A percentile compares a stretch with the other conserved stretches of the same genome.
These are phyloP conservation scores for Atopsyche davidsoni DNA, from an alignment of 1,140 invertebrate genomes.

Conservation along the genomic window DNA sequence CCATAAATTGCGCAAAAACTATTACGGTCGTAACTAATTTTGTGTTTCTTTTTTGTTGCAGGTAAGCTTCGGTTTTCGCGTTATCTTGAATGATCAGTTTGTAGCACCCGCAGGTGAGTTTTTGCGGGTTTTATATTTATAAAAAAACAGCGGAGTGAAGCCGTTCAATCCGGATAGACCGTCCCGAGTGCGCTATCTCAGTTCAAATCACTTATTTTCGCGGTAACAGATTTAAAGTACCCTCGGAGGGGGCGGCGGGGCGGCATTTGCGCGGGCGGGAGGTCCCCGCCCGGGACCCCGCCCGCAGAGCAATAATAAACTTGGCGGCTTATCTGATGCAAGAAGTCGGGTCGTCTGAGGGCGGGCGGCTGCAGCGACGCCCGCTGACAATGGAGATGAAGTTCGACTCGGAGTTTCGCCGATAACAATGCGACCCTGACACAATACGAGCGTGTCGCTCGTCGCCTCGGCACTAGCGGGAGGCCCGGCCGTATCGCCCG, in stretches of 20 bases:
- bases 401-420: background rate
- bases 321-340: constrained; percentile 26
- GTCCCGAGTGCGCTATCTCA: too few relatives aligned
- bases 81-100: too few relatives aligned
- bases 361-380: constrained; percentile 11
- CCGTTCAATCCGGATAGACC: too few relatives aligned
- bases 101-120: too few relatives aligned
- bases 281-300: too few relatives aligned
- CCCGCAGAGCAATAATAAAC: constrained; percentile 26
- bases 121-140: too few relatives aligned
- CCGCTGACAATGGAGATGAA: constrained; percentile 12
- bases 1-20: background rate
- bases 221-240: too few relatives aligned
- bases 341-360: constrained; percentile 20
- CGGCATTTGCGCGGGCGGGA: too few relatives aligned
- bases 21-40: too few relatives aligned
- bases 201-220: too few relatives aligned
- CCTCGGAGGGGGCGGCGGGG: too few relatives aligned
- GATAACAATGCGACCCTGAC: constrained; percentile 28
- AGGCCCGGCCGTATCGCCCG: background rate
- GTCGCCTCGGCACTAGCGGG: constrained; percentile 7
- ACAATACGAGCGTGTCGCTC: constrained; percentile 21
- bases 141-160: too few relatives aligned
- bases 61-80: constrained; percentile 11
- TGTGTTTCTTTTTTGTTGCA: constrained; percentile 8